phyloP scores from a whole-genome alignment of 1,140 invertebrate genomes.

The Drosophila albomicans region DNA sequence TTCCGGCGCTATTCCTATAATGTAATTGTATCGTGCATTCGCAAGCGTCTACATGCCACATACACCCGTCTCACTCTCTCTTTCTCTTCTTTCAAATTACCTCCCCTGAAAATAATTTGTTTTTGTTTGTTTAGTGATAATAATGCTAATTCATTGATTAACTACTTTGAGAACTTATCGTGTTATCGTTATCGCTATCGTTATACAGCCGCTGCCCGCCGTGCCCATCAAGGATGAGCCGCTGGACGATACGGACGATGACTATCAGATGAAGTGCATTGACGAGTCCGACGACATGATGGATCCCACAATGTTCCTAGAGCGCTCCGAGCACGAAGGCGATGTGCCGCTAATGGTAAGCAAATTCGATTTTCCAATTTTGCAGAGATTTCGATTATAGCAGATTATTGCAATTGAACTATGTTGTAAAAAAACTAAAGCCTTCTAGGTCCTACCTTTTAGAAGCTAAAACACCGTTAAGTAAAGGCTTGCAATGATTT shows the following conservation, averaged over 20 bases:
- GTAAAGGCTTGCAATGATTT: too few species aligned
- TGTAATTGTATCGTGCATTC: conserved; percentile 85
- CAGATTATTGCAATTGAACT: too few species aligned
- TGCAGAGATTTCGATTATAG: too few species aligned
- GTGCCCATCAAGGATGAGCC: conserved; percentile 84
- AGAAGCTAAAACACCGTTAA: too few species aligned
- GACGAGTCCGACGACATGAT: conserved; percentile 84
- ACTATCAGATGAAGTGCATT: conserved; percentile 74
- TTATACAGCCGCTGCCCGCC: conserved; percentile 74
- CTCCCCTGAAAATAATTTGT: not conserved
- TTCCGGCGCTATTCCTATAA: conserved; percentile 84
- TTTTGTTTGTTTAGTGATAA: too few species aligned
- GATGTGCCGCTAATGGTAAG: conserved; percentile 75
- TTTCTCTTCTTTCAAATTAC: not conserved
- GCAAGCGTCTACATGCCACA: conserved; percentile 59
- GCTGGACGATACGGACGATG: conserved; percentile 77
- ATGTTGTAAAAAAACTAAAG: too few species aligned
- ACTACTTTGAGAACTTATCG: not conserved
- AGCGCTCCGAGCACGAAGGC: conserved; percentile 78
- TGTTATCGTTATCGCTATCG: conserved; percentile 1
- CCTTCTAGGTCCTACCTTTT: too few species aligned
- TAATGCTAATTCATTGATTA: too few species aligned
- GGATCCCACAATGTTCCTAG: conserved; percentile 82
- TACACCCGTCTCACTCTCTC: conserved; percentile 9
- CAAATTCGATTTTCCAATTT: not conserved